Base-by-base conservation (phyloP, 2,113 vertebrate genomes). In the Typhlomys cinereus region DNA sequence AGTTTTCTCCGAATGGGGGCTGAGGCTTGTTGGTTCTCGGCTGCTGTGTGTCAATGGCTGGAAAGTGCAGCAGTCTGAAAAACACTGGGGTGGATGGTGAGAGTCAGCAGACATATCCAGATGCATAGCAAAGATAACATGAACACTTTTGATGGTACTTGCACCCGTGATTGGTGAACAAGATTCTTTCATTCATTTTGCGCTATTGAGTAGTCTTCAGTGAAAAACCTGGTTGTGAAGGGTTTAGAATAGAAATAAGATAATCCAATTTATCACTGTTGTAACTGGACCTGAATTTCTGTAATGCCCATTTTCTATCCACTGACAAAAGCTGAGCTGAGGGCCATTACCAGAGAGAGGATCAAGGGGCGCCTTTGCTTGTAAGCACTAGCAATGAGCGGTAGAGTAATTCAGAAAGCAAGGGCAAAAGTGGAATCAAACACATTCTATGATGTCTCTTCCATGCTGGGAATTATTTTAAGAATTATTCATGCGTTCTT, bases 221-320 rank as follows among this genome's bases (percentile, higher is more conserved):
- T 71, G 27, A 46, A 84, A 79, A 71, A 48, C 34, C 59, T 82
- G 57, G 2, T 61, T 48, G 21, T 54, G 54, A 44, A 57, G 12
- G 20, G 2, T 41, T 86, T 73, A 64, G 4, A 41, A 13, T 48
- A 48, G 27, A n/a, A 84, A n/a, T 64, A 89, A 79, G 69, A 85
- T 6, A 76, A 92, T 59, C 41, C 71, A 57, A 44, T 69, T 86
- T 90, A 44, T 25, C 54, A 61, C 69, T 94, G 12, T 46, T 89
- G 44, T 41, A 48, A 91, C 9, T 64, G 52, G 71, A 70, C 13
- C 18, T 73, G n/a, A 90, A 69, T 1, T 62, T 66, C 57, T 9
- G 1, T 46, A 62, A 89, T 71, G 25, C 15, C 73, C 3, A 1
- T 25, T 73, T 52, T 89, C 71, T 71, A 70, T 64, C 90, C 39